Base-by-base conservation (phyloP, 1,140 invertebrate species). In the Prorops nasuta region DNA sequence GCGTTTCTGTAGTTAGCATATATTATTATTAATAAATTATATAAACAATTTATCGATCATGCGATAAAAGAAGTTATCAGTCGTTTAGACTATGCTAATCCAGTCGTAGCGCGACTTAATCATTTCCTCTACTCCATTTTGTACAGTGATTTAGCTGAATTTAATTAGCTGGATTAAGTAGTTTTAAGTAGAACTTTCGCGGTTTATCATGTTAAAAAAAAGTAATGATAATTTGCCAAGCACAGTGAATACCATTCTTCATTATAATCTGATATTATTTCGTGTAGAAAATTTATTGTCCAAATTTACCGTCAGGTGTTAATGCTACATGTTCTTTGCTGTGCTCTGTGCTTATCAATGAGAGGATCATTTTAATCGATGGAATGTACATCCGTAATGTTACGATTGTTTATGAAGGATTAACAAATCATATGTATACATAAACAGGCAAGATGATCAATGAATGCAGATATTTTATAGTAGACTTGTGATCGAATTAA, bases 391-490 rank as follows among this genome's bases (percentile, higher is more conserved):
- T 37, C 9, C 24, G n/a, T n/a, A 37, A 37, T 3, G 10, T 37
- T 9, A 37, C 24, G 10, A 28, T 28, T 28, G 24, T 28, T 28
- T 28, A 28, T 28, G 24, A 28, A 10, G 10, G 10, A 28, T 28
- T 28, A 28, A 28, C 24, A 28, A 28, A 28, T 10, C 24, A n/a
- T n/a, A n/a, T n/a, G n/a, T n/a, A n/a, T 28, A 28, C 24, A 28
- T 28, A 28, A 6, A 28, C 10, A 28, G n/a, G 36, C 35, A 47
- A 44, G 53, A 51, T 49, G 51, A 58, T 49, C 53, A 59, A 52
- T 44, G 54, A 52, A 56, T 56, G 55, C 59, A 60, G 53, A 65
- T 60, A 62, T 68, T 67, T 71, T 64, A 52, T 60, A 56, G 61
- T 60, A 65, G 63, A 60, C 57, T 67, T 67, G 66, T 63, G 64